phyloP scores from a whole-genome alignment of 2,797 vertebrate genomes.

The Gambusia yucatana region DNA sequence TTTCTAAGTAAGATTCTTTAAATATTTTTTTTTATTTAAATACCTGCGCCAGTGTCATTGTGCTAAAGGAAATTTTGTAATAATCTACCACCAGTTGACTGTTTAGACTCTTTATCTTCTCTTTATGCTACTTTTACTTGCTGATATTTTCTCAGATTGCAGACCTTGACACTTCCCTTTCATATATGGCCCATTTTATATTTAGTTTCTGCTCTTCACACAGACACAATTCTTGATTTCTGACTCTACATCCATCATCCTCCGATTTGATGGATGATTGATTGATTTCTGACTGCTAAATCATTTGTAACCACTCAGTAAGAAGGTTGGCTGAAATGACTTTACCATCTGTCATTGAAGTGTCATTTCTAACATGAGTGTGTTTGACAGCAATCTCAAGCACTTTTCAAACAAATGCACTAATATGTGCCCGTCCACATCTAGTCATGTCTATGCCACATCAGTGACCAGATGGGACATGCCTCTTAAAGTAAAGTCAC shows the following conservation, averaged over 20 bases:
- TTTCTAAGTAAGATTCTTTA: neutral
- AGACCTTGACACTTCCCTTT: neutral
- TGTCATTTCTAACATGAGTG: conserved; percentile 13
- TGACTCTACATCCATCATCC: neutral
- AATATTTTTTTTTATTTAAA: neutral
- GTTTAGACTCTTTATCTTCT: neutral
- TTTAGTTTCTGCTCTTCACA: neutral
- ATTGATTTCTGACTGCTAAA: neutral
- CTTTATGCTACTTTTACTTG: neutral
- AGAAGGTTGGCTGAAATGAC: conserved; percentile 13
- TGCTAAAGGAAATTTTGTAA: neutral
- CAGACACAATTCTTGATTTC: neutral
- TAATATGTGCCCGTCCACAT: conserved; percentile 43
- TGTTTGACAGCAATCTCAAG: conserved; percentile 4
- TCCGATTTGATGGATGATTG: neutral
- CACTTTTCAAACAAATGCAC: conserved; percentile 19
- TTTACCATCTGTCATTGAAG: conserved; percentile 9
- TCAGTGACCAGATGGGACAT: conserved; percentile 44
- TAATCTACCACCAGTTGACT: neutral
- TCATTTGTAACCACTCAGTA: conserved; percentile 2
- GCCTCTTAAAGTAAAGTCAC: conserved; percentile 28
- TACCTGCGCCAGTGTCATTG: neutral
- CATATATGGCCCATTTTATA: neutral
- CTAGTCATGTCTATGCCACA: conserved; percentile 17
- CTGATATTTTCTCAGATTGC: neutral